These are phyloP conservation scores for Chromoteleia sp. DNA, from an alignment of 2,888 invertebrate genomes.

Conservation along the genomic window DNA sequence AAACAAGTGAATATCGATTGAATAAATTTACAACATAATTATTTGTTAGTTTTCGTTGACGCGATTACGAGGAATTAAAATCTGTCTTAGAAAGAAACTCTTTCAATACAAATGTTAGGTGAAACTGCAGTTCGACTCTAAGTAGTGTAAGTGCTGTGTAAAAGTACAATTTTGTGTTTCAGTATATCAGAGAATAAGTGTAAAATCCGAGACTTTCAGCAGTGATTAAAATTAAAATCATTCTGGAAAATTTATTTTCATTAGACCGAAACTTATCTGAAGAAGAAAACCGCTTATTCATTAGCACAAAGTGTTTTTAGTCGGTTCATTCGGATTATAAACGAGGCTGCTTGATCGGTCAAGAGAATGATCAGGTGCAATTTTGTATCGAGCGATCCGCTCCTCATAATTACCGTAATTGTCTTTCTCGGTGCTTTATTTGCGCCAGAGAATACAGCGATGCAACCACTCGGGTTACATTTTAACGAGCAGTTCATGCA, in stretches of 20 bases:
- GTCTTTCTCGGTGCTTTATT: slow-evolving; percentile 61
- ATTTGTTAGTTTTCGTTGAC: too few relatives aligned
- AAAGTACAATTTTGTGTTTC: too few relatives aligned
- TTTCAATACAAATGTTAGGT: too few relatives aligned
- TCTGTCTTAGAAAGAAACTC: too few relatives aligned
- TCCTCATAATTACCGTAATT: slow-evolving; percentile 66
- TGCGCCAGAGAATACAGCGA: slow-evolving; percentile 23
- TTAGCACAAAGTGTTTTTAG: slow-evolving; percentile 38
- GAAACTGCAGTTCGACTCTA: too few relatives aligned
- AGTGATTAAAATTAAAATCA: slow-evolving; percentile 1
- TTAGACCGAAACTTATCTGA: slow-evolving; percentile 7
- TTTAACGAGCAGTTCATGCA: slow-evolving; percentile 65
- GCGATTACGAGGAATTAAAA: too few relatives aligned
- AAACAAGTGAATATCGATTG: too few relatives aligned
- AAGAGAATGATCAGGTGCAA: slow-evolving; percentile 45
- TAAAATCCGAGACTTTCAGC: too few relatives aligned
- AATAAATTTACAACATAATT: too few relatives aligned
- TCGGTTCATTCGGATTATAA: slow-evolving; percentile 43
- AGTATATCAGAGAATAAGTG: too few relatives aligned
- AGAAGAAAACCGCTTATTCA: slow-evolving; percentile 43
- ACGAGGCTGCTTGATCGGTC: slow-evolving; percentile 52
- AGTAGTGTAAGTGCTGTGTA: too few relatives aligned
- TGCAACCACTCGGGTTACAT: slow-evolving; percentile 58
- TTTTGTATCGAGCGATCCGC: slow-evolving; percentile 42
- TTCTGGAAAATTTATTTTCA: slow-evolving; percentile 40